Percentiles rank a stretch among this genome's conserved stretches.
Evolutionary conservation across 2,113 vertebrate genomes (phyloP).

Genomic region (Chionomys nivalis): DNA sequence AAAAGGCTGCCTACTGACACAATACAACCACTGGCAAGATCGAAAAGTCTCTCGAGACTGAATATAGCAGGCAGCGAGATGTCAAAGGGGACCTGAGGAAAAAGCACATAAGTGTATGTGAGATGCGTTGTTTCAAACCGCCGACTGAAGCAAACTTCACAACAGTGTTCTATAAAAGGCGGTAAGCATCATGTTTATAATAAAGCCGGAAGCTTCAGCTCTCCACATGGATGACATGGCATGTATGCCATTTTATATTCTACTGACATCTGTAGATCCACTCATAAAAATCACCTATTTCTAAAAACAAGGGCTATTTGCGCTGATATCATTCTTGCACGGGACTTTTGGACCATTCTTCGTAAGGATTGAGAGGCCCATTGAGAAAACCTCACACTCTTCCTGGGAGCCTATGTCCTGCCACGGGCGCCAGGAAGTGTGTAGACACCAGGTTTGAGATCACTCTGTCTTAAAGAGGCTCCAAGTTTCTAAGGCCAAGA

Average conservation of each 20-base stretch:
- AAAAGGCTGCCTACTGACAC: conserved; percentile 85
- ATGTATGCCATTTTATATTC: not conserved
- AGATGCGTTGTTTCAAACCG: conserved; percentile 20
- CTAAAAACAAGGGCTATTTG: not conserved
- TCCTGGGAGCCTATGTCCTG: not conserved
- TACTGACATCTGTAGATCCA: not conserved
- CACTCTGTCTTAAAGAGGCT: not conserved
- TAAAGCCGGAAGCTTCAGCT: not conserved
- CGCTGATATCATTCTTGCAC: not conserved
- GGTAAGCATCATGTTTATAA: not conserved
- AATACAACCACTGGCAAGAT: conserved; percentile 84
- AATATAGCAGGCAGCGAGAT: conserved; percentile 84
- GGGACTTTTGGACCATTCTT: not conserved
- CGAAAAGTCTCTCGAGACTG: conserved; percentile 90
- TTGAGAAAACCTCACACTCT: not conserved
- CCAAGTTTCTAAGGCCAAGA: fast-evolving
- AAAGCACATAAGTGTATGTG: not conserved
- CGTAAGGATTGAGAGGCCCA: too few species aligned
- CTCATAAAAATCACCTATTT: conserved; percentile 8
- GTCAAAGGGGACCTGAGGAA: conserved; percentile 89
- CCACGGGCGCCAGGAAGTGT: not conserved
- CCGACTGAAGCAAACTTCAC: conserved; percentile 49
- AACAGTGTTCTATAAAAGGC: not conserved
- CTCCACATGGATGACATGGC: not conserved
- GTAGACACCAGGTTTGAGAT: not conserved